Evolutionary conservation across 2,797 vertebrate species (phyloP).

Genomic region (Coracias cyanogaster): DNA sequence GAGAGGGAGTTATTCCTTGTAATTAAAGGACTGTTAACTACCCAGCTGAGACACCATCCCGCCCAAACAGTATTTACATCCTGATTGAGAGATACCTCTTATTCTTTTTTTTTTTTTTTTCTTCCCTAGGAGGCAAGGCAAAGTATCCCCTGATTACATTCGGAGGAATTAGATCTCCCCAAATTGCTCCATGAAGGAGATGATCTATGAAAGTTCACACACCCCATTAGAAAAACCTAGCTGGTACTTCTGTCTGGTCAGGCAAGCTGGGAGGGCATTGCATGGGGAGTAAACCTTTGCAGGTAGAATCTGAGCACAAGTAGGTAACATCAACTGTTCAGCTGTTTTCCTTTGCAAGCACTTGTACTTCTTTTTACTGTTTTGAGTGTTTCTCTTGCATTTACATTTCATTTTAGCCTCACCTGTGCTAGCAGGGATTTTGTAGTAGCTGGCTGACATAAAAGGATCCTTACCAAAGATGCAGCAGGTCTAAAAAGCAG

Average conservation of each 20-base stretch:
- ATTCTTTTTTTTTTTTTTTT: neutral
- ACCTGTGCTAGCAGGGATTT: fast-evolving
- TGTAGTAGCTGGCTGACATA: neutral
- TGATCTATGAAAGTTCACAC: neutral
- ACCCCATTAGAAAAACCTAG: neutral
- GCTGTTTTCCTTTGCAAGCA: neutral
- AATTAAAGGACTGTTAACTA: neutral
- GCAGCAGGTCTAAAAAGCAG: neutral
- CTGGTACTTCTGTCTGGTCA: neutral
- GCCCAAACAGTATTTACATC: neutral
- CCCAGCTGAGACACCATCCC: neutral
- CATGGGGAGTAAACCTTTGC: neutral
- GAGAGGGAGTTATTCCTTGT: neutral
- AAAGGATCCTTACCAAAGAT: neutral
- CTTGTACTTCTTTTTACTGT: neutral
- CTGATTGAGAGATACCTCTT: neutral
- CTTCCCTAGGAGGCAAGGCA: neutral
- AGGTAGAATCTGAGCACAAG: neutral
- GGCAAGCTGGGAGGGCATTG: fast-evolving
- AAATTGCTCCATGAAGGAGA: neutral
- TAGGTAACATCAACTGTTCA: neutral
- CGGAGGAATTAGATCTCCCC: neutral
- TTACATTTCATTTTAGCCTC: neutral
- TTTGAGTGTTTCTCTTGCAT: neutral
- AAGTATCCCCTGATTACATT: neutral